Percentiles rank a stretch among this genome's conserved stretches.
Evolutionary conservation across 2,113 vertebrate genomes (phyloP).

Genomic region (Egretta garzetta): DNA sequence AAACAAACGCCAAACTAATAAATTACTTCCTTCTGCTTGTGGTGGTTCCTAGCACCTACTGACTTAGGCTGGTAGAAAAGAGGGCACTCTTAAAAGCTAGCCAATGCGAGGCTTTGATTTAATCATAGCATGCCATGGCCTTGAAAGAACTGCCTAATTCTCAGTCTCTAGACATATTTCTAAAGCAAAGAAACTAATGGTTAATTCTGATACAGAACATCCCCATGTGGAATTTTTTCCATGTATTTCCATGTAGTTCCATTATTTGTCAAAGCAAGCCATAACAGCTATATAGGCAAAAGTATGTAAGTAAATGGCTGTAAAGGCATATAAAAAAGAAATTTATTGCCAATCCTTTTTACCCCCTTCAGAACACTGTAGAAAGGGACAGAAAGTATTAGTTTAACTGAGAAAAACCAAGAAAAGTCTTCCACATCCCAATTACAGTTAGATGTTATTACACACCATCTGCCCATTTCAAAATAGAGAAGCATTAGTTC

Average conservation of each 20-base stretch:
- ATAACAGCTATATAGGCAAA: not conserved
- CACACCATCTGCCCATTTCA: conserved; percentile 14
- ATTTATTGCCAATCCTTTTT: not conserved
- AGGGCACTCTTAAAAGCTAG: not conserved
- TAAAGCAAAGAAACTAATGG: not conserved
- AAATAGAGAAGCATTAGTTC: conserved; percentile 2
- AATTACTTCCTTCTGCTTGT: not conserved
- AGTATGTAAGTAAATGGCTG: not conserved
- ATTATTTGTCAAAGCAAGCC: not conserved
- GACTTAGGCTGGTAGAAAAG: not conserved
- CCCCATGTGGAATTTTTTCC: not conserved
- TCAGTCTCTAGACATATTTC: not conserved
- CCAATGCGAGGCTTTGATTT: not conserved
- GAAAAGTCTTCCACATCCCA: not conserved
- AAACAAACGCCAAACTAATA: not conserved
- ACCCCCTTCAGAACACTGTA: not conserved
- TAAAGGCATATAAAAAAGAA: not conserved
- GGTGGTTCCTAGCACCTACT: not conserved
- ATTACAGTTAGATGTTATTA: not conserved
- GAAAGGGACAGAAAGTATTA: not conserved
- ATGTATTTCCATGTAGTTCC: not conserved
- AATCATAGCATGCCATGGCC: not conserved
- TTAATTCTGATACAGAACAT: not conserved
- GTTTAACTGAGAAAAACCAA: not conserved
- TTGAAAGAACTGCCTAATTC: not conserved